These are phyloP conservation scores for Dysdera silvatica DNA, from an alignment of 1,140 invertebrate species.

Conservation along the genomic window DNA sequence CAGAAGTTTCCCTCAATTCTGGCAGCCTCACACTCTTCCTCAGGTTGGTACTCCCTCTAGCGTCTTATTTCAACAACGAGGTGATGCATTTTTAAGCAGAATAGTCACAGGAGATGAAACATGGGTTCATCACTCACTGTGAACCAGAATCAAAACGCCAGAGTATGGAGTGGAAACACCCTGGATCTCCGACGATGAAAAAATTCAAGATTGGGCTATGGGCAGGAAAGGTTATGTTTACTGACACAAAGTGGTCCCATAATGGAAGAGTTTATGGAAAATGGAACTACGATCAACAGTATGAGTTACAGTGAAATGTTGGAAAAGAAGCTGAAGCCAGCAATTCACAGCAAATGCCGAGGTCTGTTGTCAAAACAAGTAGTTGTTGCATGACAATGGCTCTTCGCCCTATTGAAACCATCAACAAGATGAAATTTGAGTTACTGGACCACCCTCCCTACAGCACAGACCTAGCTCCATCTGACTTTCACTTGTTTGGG, in stretches of 20 bases:
- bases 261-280: background rate
- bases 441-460: no score
- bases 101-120: slow-evolving; percentile 24
- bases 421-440: no score
- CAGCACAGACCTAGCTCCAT: no score
- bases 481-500: no score
- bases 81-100: no score
- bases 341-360: background rate
- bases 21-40: no score
- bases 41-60: no score
- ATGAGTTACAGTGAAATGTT: slow-evolving; percentile 6
- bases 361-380: background rate
- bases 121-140: slow-evolving; percentile 24
- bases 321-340: slow-evolving; percentile 4
- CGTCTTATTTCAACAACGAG: background rate
- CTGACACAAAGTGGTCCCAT: background rate
- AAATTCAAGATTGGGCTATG: slow-evolving; percentile 11
- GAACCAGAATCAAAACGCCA: slow-evolving; percentile 27
- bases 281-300: background rate
- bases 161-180: slow-evolving; percentile 18
- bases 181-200: slow-evolving; percentile 4
- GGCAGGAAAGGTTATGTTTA: slow-evolving; percentile 17
- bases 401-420: no score
- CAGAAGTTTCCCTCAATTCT: no score
- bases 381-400: no score